Percentiles rank a stretch among this genome's conserved stretches.
phyloP scores from a whole-genome alignment of 2,797 vertebrate genomes.

The Gobionotothen gibberifrons region DNA sequence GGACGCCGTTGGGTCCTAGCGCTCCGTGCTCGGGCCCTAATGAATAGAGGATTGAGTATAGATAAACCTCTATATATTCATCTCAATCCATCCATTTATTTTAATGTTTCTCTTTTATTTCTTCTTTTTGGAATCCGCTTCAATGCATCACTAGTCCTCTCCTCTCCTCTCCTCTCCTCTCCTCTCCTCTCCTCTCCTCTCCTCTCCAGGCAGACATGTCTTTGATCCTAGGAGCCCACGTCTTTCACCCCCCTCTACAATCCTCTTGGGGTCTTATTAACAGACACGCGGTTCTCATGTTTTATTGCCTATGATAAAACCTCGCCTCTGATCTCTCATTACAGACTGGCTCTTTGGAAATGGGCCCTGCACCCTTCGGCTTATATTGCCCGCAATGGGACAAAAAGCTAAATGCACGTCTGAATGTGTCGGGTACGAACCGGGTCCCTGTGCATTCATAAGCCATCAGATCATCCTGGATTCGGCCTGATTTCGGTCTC shows the following conservation, averaged over 20 bases:
- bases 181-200: conserved; percentile 50
- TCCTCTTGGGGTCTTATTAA: conserved; percentile 84
- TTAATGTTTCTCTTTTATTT: neutral
- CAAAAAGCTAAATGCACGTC: conserved; percentile 78
- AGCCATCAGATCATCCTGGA: conserved; percentile 64
- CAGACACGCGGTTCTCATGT: conserved; percentile 81
- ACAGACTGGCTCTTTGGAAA: conserved; percentile 77
- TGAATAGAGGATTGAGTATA: too few relatives aligned
- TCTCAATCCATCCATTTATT: conserved; percentile 11
- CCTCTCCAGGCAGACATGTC: conserved; percentile 63
- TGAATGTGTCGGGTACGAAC: conserved; percentile 61
- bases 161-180: conserved; percentile 34
- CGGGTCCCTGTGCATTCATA: conserved; percentile 76
- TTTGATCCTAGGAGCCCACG: conserved; percentile 77
- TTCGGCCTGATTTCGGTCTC: conserved; percentile 53
- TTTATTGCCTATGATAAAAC: conserved; percentile 85
- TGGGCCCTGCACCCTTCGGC: conserved; percentile 68
- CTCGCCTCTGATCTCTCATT: conserved; percentile 84
- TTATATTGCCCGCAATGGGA: conserved; percentile 78
- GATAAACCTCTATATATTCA: neutral
- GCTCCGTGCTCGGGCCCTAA: too few relatives aligned
- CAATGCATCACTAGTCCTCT: conserved; percentile 32
- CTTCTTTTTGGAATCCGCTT: conserved; percentile 26
- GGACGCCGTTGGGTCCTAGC: too few relatives aligned
- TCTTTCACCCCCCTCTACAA: conserved; percentile 65